Evolutionary conservation across 2,113 vertebrate genomes (phyloP).

Genomic region (Microcebus tavaratra): DNA sequence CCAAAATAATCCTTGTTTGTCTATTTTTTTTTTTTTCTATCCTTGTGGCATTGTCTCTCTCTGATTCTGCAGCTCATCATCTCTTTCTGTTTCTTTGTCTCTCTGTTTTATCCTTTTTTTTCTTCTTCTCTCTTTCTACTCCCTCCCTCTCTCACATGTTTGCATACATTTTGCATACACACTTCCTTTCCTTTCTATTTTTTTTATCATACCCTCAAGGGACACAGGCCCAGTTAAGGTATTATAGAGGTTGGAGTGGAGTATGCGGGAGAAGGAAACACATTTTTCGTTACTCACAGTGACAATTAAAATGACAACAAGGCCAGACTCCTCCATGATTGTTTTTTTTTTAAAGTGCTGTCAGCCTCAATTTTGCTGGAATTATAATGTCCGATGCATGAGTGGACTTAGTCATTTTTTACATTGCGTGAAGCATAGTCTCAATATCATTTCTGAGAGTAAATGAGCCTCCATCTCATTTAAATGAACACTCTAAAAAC

Average conservation of each 20-base stretch:
- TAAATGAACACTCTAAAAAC: conserved; percentile 66
- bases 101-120: not conserved
- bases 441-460: conserved; percentile 57
- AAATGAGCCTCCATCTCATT: conserved; percentile 69
- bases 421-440: conserved; percentile 64
- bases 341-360: conserved; percentile 76
- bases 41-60: not conserved
- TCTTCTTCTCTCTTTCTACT: not conserved
- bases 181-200: not conserved
- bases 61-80: not conserved
- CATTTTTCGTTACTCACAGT: conserved; percentile 78
- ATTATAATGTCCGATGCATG: conserved; percentile 83
- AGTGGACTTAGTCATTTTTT: conserved; percentile 83
- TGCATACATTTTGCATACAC: not conserved
- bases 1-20: conserved; percentile 29
- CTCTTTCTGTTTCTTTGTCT: not conserved
- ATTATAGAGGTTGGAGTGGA: conserved; percentile 64
- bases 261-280: conserved; percentile 62
- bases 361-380: conserved; percentile 82
- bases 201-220: conserved; percentile 48
- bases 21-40: not conserved
- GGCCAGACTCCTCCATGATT: conserved; percentile 80
- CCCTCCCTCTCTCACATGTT: not conserved
- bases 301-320: conserved; percentile 84
- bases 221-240: conserved; percentile 14